phyloP scores from a whole-genome alignment of 2,797 vertebrate species.

The Takifugu ocellatus region DNA sequence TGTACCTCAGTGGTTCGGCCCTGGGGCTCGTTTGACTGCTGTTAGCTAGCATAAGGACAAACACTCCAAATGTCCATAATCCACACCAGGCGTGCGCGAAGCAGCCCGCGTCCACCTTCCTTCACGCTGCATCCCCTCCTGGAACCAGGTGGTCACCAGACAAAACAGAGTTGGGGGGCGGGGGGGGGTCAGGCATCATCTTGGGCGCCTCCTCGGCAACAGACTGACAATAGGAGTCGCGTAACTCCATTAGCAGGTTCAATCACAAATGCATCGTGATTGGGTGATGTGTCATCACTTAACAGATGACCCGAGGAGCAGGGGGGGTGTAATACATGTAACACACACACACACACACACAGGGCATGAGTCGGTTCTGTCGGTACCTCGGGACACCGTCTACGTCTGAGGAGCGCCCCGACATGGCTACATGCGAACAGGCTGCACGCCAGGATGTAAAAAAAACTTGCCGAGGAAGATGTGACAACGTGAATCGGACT shows the following conservation, averaged over 20 bases:
- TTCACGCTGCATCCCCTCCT: slow-evolving; percentile 41
- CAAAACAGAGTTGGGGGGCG: slow-evolving; percentile 59
- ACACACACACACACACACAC: slow-evolving; percentile 12
- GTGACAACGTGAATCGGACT: slow-evolving; percentile 36
- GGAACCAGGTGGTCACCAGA: slow-evolving; percentile 72
- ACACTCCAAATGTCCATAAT: slow-evolving; percentile 62
- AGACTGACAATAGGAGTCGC: slow-evolving; percentile 39
- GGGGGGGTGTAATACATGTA: no score
- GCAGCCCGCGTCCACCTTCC: slow-evolving; percentile 26
- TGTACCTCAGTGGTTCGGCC: slow-evolving; percentile 38
- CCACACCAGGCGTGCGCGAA: slow-evolving; percentile 61
- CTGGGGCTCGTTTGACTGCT: slow-evolving; percentile 58
- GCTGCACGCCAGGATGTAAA: slow-evolving; percentile 21
- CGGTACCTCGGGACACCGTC: slow-evolving; percentile 21
- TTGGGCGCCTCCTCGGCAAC: slow-evolving; percentile 24
- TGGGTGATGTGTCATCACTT: neutral
- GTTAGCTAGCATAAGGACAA: slow-evolving; percentile 64
- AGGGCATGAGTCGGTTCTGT: slow-evolving; percentile 22
- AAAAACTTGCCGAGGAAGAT: slow-evolving; percentile 21
- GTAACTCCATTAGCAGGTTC: slow-evolving; percentile 20
- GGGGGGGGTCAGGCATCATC: slow-evolving; percentile 56
- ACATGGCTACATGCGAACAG: slow-evolving; percentile 17
- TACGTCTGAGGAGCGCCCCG: slow-evolving; percentile 26
- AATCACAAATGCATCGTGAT: slow-evolving; percentile 17
- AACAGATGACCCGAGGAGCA: no score